These are phyloP conservation scores for Acanthurus lineatus DNA, from an alignment of 2,797 vertebrate species.

Conservation along the genomic window DNA sequence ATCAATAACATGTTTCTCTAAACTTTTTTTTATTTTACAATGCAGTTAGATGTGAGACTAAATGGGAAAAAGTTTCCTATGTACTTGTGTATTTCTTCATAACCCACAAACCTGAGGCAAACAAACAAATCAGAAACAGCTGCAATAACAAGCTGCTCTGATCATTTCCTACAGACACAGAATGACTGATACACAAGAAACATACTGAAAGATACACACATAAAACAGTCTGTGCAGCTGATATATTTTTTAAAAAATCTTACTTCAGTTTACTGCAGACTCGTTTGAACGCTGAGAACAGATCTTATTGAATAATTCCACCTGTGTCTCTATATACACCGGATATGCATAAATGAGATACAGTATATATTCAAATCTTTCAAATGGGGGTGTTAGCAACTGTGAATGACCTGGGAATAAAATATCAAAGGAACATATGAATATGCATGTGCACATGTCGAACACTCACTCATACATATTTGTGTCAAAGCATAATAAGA, in stretches of 20 bases:
- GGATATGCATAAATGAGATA: conserved; percentile 35
- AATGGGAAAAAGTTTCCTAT: neutral
- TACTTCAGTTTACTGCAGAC: neutral
- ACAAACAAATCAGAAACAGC: conserved; percentile 3
- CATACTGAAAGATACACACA: neutral
- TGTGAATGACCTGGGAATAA: conserved; percentile 29
- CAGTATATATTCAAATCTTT: conserved; percentile 37
- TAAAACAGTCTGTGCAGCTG: neutral
- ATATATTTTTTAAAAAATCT: neutral
- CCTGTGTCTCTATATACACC: conserved; percentile 10
- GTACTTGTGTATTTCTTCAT: neutral
- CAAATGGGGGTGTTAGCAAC: conserved; percentile 51
- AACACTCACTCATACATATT: conserved; percentile 43
- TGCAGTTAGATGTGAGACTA: neutral
- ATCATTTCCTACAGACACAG: neutral
- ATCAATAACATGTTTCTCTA: neutral
- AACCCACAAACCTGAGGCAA: neutral
- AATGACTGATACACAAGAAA: conserved; percentile 5
- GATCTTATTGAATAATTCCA: conserved; percentile 4
- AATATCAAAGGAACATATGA: conserved; percentile 65
- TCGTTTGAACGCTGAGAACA: neutral
- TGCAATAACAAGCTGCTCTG: conserved; percentile 6
- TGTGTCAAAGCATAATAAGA: conserved; percentile 29
- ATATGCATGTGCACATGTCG: conserved; percentile 70
- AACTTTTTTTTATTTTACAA: neutral